Evolutionary conservation across 1,140 invertebrate genomes (phyloP), one percentile per base, ranked within the genome.

Genomic region (Zaprionus vittiger): DNA sequence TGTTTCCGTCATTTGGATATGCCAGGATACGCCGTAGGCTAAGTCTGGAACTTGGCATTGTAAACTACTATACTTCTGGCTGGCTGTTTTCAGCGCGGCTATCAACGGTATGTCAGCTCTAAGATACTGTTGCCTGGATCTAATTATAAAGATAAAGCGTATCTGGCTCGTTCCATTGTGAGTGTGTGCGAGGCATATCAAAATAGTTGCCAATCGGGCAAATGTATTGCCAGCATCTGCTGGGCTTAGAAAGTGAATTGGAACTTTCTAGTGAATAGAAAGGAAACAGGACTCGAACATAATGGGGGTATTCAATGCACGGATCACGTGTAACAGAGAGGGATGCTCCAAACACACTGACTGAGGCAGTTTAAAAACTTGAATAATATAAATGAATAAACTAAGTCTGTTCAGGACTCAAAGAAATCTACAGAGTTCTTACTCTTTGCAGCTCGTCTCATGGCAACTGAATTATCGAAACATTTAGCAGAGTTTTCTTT

Each of bases 131-230:
- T 66, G 71, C 54, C 67, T 54, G 73, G 84, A 89, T 87, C 84
- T 81, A 83, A 83, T 87, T 87, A 87, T 79, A 89, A 81, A 89
- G 84, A 87, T 87, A 89, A 69, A 83, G 26, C 22, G 65, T 55
- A 24, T 31, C 20, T 44, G 3, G 15, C 26, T 47, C 37, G 20
- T 26, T 17, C 6, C n/a, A 7, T 5, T 44, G 41, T 44, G 41
- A 7, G 38, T 44, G 59, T 81, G 83, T 86, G 83, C 63, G 49
- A 9, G 44, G 83, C 77, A 85, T 87, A 72, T 72, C 71, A 87
- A 83, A 83, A 72, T 49, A 26, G 52, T 31, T 64, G 37, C 62
- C 67, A 83, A 67, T 56, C 34, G 11, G 31, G n/a, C 11, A 14
- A 56, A 62, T 61, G 22, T 47, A 55, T 69, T 62, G 44, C 59